Percentiles rank a stretch among this genome's conserved stretches.
These are phyloP conservation scores for Archilochus colubris DNA, from an alignment of 2,113 vertebrate species.

Conservation along the genomic window DNA sequence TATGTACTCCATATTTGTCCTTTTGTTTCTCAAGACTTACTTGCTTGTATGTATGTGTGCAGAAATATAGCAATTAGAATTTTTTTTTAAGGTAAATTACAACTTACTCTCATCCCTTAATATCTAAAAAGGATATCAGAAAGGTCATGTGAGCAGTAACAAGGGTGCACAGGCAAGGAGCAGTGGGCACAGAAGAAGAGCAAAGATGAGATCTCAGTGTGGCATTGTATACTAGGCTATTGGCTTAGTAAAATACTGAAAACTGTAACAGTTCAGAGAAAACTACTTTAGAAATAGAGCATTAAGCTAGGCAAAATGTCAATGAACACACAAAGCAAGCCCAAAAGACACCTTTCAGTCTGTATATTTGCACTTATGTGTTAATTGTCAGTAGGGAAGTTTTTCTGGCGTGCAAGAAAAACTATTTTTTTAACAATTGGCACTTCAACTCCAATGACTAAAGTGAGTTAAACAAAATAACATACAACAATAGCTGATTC, in stretches of 20 bases:
- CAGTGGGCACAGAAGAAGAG: rapidly evolving
- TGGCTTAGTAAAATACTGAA: neutral
- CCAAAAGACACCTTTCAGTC: neutral
- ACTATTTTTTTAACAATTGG: neutral
- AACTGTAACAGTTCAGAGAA: neutral
- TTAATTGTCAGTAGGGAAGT: neutral
- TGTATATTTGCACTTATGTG: neutral
- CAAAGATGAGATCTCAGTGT: neutral
- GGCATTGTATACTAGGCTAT: rapidly evolving
- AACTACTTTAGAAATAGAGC: neutral
- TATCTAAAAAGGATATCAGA: neutral
- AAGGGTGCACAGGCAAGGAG: neutral
- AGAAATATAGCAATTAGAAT: neutral
- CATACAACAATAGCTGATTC: neutral
- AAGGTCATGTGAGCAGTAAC: neutral
- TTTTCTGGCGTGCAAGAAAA: neutral
- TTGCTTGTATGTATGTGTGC: neutral
- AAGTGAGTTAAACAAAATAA: neutral
- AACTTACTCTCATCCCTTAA: neutral
- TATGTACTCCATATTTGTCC: neutral
- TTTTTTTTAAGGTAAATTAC: neutral
- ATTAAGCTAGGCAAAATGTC: neutral
- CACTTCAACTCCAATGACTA: neutral
- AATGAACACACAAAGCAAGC: rapidly evolving
- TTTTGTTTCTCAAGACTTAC: neutral